A percentile compares a stretch with the other conserved stretches of the same genome.
These are phyloP conservation scores for Paramormyrops kingsleyae DNA, from an alignment of 2,113 vertebrate species.

Conservation along the genomic window DNA sequence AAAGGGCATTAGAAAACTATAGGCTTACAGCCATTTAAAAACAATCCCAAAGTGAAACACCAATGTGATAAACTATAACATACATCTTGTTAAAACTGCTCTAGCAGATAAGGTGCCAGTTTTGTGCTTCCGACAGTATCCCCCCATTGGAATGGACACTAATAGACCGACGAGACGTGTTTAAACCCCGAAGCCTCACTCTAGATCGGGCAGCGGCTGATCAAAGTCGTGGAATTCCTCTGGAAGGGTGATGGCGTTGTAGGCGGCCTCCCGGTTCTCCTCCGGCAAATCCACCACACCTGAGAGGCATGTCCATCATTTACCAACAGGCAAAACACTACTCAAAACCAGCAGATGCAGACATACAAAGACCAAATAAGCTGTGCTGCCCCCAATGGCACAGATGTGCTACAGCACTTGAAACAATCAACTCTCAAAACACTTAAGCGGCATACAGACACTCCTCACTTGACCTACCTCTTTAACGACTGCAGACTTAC, in stretches of 20 bases:
- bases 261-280: conserved; percentile 96
- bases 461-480: not conserved
- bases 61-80: not conserved
- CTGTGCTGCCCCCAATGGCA: not conserved
- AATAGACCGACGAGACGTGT: not conserved
- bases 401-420: not conserved
- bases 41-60: not conserved
- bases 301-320: conserved; percentile 39
- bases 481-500: not conserved
- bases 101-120: not conserved
- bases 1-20: not conserved
- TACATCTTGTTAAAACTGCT: not conserved
- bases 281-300: conserved; percentile 97
- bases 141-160: not conserved
- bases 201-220: conserved; percentile 91
- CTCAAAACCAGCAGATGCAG: not conserved
- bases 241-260: conserved; percentile 96
- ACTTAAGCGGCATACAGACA: not conserved
- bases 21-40: not conserved
- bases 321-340: not conserved
- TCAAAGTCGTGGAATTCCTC: conserved; percentile 99
- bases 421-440: not conserved
- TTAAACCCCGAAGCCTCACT: conserved; percentile 63
- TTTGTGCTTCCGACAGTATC: not conserved
- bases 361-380: not conserved